phyloP scores from a whole-genome alignment of 2,113 vertebrate species.

The Narcine bancroftii region DNA sequence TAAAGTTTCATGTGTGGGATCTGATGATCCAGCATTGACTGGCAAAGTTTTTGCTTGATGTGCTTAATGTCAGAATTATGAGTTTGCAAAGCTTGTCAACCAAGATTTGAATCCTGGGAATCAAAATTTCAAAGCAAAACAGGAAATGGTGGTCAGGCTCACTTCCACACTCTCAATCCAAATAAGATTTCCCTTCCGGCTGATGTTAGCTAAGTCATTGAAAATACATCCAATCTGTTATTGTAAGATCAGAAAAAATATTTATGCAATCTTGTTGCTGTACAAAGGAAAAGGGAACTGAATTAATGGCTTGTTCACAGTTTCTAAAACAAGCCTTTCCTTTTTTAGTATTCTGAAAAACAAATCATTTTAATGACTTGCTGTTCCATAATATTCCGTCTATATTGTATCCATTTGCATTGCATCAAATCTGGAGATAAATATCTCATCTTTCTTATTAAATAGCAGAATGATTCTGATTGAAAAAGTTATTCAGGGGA shows the following conservation, averaged over 20 bases:
- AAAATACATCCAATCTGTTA: slow-evolving; percentile 11
- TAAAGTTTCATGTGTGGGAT: background rate
- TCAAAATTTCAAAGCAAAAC: background rate
- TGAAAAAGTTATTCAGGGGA: background rate
- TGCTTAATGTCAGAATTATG: background rate
- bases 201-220: background rate
- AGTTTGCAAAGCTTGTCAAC: background rate
- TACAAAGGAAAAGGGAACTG: slow-evolving; percentile 23
- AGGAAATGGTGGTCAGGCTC: background rate
- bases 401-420: background rate
- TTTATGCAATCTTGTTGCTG: background rate
- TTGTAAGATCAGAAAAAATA: slow-evolving; percentile 29
- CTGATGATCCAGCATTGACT: background rate
- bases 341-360: slow-evolving; percentile 25
- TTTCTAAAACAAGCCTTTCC: slow-evolving; percentile 26
- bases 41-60: background rate
- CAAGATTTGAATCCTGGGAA: background rate
- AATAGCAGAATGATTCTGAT: background rate
- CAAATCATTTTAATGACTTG: slow-evolving; percentile 4
- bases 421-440: background rate
- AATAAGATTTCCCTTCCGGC: background rate
- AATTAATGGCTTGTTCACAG: slow-evolving; percentile 19
- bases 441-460: background rate
- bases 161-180: slow-evolving; percentile 6
- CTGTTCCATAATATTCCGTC: background rate